These are phyloP conservation scores for Ctenicera cuprea DNA, from an alignment of 2,888 invertebrate genomes.

Conservation along the genomic window DNA sequence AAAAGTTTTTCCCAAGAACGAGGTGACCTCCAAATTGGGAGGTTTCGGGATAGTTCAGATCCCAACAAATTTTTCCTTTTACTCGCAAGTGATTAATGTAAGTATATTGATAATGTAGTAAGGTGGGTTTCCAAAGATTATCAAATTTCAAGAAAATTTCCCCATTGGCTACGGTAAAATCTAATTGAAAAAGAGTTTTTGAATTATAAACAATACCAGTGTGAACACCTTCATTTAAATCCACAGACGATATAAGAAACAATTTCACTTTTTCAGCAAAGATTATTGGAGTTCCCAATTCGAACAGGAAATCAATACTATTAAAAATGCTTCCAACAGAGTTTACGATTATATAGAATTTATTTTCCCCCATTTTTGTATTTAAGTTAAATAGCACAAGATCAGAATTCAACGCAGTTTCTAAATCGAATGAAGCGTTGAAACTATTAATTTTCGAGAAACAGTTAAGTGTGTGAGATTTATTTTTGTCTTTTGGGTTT, in stretches of 20 bases:
- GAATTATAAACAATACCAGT: conserved; percentile 41
- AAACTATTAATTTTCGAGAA: conserved; percentile 38
- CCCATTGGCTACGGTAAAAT: conserved; percentile 35
- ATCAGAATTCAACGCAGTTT: conserved; percentile 31
- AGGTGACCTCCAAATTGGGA: conserved; percentile 54
- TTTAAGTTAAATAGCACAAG: conserved; percentile 36
- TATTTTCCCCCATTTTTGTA: conserved; percentile 37
- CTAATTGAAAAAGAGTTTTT: conserved; percentile 15
- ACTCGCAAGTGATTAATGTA: conserved; percentile 26
- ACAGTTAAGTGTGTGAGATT: conserved; percentile 31
- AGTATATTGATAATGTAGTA: conserved; percentile 43
- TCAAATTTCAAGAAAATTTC: conserved; percentile 35
- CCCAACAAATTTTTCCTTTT: conserved; percentile 51
- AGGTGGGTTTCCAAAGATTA: conserved; percentile 50
- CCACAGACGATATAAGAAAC: background rate
- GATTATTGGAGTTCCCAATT: conserved; percentile 38
- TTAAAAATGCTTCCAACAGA: conserved; percentile 30
- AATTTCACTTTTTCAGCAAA: conserved; percentile 31
- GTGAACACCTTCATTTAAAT: conserved; percentile 25
- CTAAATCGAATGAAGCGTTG: conserved; percentile 37
- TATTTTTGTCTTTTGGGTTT: conserved; percentile 15
- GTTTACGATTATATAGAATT: conserved; percentile 21
- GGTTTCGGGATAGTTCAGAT: conserved; percentile 42
- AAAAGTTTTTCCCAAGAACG: conserved; percentile 44
- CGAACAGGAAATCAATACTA: conserved; percentile 34